These are phyloP conservation scores for Macrotis lagotis DNA, from an alignment of 2,113 vertebrate species.

Conservation along the genomic window DNA sequence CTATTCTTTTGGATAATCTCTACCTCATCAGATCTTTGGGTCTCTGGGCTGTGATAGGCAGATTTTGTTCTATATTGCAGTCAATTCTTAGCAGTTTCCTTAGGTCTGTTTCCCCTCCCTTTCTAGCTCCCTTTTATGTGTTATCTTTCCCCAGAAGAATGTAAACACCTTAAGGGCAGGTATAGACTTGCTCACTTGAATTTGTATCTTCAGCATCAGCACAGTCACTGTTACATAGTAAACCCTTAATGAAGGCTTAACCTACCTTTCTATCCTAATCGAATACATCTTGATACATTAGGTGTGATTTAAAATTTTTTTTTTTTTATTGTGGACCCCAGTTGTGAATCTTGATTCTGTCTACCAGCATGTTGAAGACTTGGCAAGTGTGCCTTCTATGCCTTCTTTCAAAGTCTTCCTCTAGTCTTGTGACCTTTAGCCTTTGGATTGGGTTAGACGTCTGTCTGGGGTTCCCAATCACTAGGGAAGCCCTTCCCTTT, in stretches of 20 bases:
- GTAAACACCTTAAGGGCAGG: neutral
- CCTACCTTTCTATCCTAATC: neutral
- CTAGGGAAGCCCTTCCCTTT: neutral
- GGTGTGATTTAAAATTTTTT: neutral
- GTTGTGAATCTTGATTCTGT: neutral
- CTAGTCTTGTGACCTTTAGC: neutral
- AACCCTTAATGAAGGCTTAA: neutral
- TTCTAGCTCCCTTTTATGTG: rapidly evolving
- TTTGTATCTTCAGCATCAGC: neutral
- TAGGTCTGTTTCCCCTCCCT: neutral
- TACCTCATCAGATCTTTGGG: neutral
- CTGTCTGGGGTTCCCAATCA: neutral
- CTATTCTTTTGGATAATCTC: neutral
- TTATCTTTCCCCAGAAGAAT: neutral
- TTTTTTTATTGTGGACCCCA: neutral
- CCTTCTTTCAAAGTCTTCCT: neutral
- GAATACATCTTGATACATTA: neutral
- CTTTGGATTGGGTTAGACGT: neutral
- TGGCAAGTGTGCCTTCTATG: neutral
- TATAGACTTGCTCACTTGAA: neutral
- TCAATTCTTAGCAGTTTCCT: neutral
- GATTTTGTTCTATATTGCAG: neutral
- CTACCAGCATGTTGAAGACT: neutral
- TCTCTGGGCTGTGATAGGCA: neutral
- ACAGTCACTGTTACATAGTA: neutral